Base-by-base conservation (phyloP, 2,888 invertebrate species). In the Clistopyga incitator region DNA sequence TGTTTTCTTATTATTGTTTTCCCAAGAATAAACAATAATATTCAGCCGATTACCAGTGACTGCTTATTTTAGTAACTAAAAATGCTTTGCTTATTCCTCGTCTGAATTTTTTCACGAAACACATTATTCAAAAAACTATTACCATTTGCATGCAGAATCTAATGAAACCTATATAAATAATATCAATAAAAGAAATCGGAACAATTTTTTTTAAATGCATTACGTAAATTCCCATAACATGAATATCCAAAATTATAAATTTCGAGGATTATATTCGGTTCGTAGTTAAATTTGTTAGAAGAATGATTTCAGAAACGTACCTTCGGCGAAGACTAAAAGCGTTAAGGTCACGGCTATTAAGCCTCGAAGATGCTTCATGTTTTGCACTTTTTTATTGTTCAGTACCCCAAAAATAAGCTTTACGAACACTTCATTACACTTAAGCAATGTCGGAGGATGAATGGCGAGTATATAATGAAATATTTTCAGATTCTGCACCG, bases 391-490 rank as follows among this genome's bases (percentile, higher is more conserved):
- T 18, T 8, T 6, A 3, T 50, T 6, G n/a, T 11, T 20, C n/a
- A 61, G n/a, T 38, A 45, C 29, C 3, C 29, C 6, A 54, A 54
- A 50, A 13, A 59, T 47, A 59, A 61, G 23, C 38, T 42, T 23
- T 61, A 65, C 23, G 42, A 71, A 78, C 81, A 83, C 82, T 82
- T 82, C 81, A 81, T 78, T 54, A 72, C 81, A 84, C 76, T 52
- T 42, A 50, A 45, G 29, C 13, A 50, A 75, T 15, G n/a, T 56
- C 18, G 23, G 45, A 23, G 29, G 47, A 72, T 20, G 59, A 72
- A 20, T 59, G 11, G 54, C 10, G 3, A 50, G 54, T 23, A 3
- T 20, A 8, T 38, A 10, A 2, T 38, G 20, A 54, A 23, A 54
- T 54, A 23, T 11, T 20, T 38, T 11, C 20, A 45, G 52, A 38